phyloP scores from a whole-genome alignment of 92 coral and sea anemone species.

The Zoanthus sansibaricus region DNA sequence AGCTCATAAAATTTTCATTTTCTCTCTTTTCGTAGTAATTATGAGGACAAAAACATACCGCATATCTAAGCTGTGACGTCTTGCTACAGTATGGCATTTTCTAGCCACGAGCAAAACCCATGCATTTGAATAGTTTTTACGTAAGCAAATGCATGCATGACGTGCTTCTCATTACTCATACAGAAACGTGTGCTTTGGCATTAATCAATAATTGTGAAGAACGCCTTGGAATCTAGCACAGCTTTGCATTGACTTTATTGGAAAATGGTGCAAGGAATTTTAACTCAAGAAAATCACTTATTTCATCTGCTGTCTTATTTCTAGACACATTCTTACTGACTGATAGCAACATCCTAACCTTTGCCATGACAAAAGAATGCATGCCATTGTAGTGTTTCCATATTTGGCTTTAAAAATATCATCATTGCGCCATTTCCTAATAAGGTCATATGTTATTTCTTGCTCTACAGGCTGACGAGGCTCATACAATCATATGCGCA shows the following conservation, averaged over 20 bases:
- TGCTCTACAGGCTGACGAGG: constrained; percentile 63
- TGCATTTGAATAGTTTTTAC: no score
- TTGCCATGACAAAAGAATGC: neutral
- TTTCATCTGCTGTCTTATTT: neutral
- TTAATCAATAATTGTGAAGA: no score
- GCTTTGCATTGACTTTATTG: constrained; percentile 41
- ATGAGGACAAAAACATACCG: no score
- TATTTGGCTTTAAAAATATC: neutral
- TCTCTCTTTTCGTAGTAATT: no score
- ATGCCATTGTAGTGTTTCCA: neutral
- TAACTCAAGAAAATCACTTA: neutral
- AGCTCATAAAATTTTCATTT: no score
- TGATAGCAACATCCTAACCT: neutral
- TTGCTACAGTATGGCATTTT: no score
- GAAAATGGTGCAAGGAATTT: constrained; percentile 29
- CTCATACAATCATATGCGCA: constrained; percentile 65
- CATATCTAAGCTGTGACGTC: no score
- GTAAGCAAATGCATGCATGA: no score
- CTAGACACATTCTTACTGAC: neutral
- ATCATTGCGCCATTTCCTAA: constrained; percentile 28
- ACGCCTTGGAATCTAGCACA: neutral
- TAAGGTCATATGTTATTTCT: constrained; percentile 35
- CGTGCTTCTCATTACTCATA: no score
- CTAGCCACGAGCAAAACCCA: no score
- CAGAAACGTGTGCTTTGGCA: no score